phyloP scores from a whole-genome alignment of 1,140 invertebrate species.

The Drosophila ambigua region DNA sequence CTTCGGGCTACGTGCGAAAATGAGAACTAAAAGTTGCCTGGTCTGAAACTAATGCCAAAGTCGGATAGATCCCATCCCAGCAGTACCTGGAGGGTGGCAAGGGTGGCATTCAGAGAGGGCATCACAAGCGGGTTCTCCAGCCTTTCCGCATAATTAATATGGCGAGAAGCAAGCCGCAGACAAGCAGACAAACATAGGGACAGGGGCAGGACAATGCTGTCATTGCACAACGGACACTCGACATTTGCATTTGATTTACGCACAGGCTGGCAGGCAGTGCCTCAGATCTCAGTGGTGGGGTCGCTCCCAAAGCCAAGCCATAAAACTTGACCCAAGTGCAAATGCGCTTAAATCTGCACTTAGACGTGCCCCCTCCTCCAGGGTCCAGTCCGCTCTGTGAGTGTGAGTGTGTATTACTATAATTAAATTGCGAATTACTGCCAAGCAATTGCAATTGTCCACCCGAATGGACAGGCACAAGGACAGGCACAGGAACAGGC shows the following conservation, averaged over 20 bases:
- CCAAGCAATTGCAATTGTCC: conserved; percentile 80
- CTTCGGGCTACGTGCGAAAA: conserved; percentile 66
- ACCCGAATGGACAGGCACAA: conserved; percentile 57
- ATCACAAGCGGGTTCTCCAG: conserved; percentile 23
- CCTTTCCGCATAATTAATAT: conserved; percentile 73
- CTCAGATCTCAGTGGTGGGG: conserved; percentile 25
- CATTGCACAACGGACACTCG: conserved; percentile 55
- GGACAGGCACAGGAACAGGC: conserved; percentile 39
- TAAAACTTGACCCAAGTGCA: conserved; percentile 78
- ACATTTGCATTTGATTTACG: conserved; percentile 80
- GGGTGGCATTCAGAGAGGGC: conserved; percentile 1
- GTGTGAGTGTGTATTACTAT: conserved; percentile 70
- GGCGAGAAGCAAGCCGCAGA: conserved; percentile 56
- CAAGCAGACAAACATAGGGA: conserved; percentile 11
- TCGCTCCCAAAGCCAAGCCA: conserved; percentile 54
- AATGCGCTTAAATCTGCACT: conserved; percentile 80
- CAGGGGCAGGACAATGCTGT: conserved; percentile 53
- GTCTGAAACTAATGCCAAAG: conserved; percentile 62
- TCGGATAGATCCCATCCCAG: conserved; percentile 10
- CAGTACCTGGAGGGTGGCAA: neutral
- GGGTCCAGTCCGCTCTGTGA: neutral
- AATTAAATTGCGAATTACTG: conserved; percentile 82
- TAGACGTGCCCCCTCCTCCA: conserved; percentile 33
- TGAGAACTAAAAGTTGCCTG: conserved; percentile 61
- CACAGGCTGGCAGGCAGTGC: conserved; percentile 35